Evolutionary conservation across 1,140 invertebrate species (phyloP), one percentile per base, ranked within the genome.

Genomic region (Diuraphis noxia): DNA sequence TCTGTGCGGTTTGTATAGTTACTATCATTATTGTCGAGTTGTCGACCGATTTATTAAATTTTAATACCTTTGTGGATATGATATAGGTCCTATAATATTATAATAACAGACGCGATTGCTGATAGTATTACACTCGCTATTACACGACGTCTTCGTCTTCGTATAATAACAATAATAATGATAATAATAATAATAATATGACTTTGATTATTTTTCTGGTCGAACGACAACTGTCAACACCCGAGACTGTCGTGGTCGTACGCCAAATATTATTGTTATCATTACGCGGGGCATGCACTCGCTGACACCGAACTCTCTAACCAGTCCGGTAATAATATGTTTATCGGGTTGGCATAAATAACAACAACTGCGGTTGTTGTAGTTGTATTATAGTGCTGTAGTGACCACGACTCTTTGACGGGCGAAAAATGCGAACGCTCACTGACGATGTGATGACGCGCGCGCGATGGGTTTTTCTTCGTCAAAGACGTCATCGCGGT

Each of bases 241-340:
- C 19, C 85, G 46, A 5, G 10, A 25, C 43, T 34, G 34, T 38
- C 46, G 34, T 38, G 21, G 30, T 30, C 21, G 19, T 87, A 87
- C 13, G 40, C 49, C 10, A 87, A 87, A 87, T 87, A 87, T 87
- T 87, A 56, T 87, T 87, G 49, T 87, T 87, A 87, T 87, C 34
- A 13, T 81, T 40, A 40, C 49, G 4, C 46, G 34, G 19, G 43
- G 10, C 25, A 43, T 77, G 77, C 19, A 38, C 49, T 46, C 6
- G 34, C 49, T 1, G 13, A 52, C 36, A 87, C 41, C 23, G 38
- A 34, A 7, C 17, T 43, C 21, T 23, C 2, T 38, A 21, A 4
- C 2, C 46, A 56, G 4, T 56, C 13, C 30, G 30, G 13, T n/a
- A 13, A 9, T 17, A 17, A 17, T 19, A 72, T n/a, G 13, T n/a